These are phyloP conservation scores for Menura novaehollandiae DNA, from an alignment of 2,113 vertebrate species.

Conservation along the genomic window DNA sequence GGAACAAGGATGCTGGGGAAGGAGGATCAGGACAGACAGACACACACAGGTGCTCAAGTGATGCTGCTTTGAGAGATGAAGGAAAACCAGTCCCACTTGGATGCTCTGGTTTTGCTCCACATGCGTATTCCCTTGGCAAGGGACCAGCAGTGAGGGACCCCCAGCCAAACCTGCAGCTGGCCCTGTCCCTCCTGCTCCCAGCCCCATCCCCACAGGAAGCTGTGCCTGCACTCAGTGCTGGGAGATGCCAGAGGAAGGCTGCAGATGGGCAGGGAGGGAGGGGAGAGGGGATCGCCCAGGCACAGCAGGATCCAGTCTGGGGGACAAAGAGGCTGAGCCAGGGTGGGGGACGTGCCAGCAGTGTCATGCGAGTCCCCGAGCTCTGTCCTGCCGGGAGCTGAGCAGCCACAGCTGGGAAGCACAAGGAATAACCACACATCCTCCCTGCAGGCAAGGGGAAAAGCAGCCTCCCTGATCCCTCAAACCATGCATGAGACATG, in stretches of 20 bases:
- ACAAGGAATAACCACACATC: background rate
- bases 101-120: background rate
- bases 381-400: background rate
- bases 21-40: background rate
- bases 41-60: background rate
- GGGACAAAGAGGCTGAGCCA: background rate
- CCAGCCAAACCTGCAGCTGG: background rate
- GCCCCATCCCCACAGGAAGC: background rate
- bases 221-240: background rate
- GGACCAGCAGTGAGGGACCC: background rate
- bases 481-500: background rate
- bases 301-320: background rate
- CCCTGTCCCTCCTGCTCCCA: background rate
- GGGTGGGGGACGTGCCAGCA: background rate
- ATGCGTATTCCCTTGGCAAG: background rate
- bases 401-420: background rate
- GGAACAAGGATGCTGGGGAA: background rate
- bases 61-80: background rate
- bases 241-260: background rate
- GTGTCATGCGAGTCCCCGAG: fast-evolving
- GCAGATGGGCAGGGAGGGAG: background rate
- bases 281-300: background rate
- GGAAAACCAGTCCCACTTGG: background rate
- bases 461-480: background rate
- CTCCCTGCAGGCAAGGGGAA: background rate